Conservation (phyloP, 2,113 vertebrate species). For the Chroicocephalus ridibundus region DNA sequence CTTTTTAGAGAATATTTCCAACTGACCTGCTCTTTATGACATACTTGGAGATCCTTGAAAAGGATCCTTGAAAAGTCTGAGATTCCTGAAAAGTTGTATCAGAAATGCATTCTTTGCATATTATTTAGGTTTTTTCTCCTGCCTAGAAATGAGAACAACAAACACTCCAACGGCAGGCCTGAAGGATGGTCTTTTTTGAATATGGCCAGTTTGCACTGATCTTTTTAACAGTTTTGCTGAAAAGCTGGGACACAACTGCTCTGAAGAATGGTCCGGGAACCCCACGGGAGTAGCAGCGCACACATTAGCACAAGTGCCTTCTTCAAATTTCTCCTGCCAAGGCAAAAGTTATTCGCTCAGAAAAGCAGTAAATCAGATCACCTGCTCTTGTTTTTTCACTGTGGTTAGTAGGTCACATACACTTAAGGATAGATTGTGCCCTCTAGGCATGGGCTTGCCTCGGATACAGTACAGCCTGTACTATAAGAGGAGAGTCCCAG, state of each 20-base stretch:
- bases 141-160: not conserved
- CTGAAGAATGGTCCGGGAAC: not conserved
- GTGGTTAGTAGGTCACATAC: constrained; percentile 36
- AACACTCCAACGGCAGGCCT: not conserved
- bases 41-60: not conserved
- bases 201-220: not conserved
- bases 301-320: not conserved
- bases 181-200: not conserved
- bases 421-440: constrained; percentile 14
- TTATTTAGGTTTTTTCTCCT: not conserved
- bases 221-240: not conserved
- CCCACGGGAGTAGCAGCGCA: not conserved
- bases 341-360: not conserved
- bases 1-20: not conserved
- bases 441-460: not conserved
- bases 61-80: not conserved
- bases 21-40: not conserved
- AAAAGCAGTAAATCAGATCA: constrained; percentile 26
- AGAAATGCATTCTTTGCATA: not conserved
- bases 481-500: not conserved
- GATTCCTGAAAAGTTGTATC: not conserved
- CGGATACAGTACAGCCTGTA: not conserved
- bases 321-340: not conserved
- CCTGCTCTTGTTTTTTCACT: not conserved
- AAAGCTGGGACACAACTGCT: not conserved